Evolutionary conservation across 2,113 vertebrate species (phyloP).

Genomic region (Ancistrus triradiatus): DNA sequence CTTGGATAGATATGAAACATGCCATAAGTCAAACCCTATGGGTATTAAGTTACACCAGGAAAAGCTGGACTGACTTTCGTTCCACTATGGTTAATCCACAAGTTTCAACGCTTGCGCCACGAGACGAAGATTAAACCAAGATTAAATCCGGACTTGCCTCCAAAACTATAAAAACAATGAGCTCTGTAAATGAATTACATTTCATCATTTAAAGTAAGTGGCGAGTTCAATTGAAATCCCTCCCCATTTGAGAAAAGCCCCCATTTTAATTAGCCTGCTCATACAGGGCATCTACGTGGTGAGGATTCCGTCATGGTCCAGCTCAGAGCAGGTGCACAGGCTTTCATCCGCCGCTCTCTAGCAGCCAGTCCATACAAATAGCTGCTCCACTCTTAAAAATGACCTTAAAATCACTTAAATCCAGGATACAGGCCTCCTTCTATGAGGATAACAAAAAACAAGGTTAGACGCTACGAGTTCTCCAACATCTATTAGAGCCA

Average conservation of each 20-base stretch:
- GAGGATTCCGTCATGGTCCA: slow-evolving; percentile 35
- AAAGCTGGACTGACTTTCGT: slow-evolving; percentile 55
- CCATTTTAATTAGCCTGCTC: slow-evolving; percentile 13
- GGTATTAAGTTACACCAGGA: slow-evolving; percentile 59
- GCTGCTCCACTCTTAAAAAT: no score
- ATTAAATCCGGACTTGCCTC: background rate
- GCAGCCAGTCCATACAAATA: slow-evolving; percentile 37
- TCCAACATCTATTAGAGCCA: slow-evolving; percentile 29
- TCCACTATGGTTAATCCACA: slow-evolving; percentile 55
- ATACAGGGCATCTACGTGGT: slow-evolving; percentile 10
- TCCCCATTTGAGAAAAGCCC: background rate
- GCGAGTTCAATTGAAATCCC: background rate
- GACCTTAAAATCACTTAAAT: no score
- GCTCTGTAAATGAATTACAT: background rate
- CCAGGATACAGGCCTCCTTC: slow-evolving; percentile 19
- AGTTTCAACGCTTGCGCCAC: slow-evolving; percentile 55
- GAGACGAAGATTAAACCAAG: background rate
- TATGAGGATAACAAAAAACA: slow-evolving; percentile 46
- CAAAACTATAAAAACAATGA: background rate
- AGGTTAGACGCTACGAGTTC: slow-evolving; percentile 27
- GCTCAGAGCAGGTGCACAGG: slow-evolving; percentile 51
- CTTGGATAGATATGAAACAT: slow-evolving; percentile 62
- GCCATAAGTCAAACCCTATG: slow-evolving; percentile 51
- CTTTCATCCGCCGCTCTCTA: slow-evolving; percentile 42
- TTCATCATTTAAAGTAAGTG: background rate